Percentiles rank a stretch among this genome's conserved stretches.
Conservation (phyloP, 2,113 vertebrate species). For the Callospermophilus lateralis region DNA sequence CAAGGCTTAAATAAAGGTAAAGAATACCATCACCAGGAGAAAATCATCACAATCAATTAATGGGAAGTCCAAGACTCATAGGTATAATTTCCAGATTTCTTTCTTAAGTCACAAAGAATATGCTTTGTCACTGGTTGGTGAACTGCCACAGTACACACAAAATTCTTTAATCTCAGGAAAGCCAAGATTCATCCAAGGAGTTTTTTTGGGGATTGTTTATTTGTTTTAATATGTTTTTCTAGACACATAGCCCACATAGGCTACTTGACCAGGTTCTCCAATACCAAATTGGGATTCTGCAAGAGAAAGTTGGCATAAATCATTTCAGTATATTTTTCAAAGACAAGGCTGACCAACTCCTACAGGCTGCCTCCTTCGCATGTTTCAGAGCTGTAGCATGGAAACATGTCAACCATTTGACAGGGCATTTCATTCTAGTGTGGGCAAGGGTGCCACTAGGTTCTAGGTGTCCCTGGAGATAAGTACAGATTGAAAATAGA, state of each 20-base stretch:
- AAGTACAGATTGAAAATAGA: constrained; percentile 2
- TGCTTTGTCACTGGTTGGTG: not conserved
- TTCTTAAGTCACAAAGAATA: not conserved
- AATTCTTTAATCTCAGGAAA: not conserved
- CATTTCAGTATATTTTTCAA: not conserved
- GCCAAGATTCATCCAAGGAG: not conserved
- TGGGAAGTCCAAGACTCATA: not conserved
- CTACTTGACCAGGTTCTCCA: not conserved
- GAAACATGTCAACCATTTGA: not conserved
- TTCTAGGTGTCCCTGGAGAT: not conserved
- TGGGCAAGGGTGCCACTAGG: not conserved
- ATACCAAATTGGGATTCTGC: not conserved
- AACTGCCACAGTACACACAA: not conserved
- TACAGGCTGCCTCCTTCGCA: not conserved
- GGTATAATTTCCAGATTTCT: not conserved
- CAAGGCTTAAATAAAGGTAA: not conserved
- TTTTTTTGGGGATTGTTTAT: too few relatives aligned
- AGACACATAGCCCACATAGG: not conserved
- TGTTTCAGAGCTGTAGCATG: not conserved
- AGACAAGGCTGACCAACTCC: not conserved
- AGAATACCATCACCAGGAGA: not conserved
- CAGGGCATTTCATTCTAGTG: not conserved
- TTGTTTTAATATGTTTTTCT: not conserved
- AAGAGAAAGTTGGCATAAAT: not conserved
- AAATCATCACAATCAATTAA: not conserved